Percentiles rank a stretch among this genome's conserved stretches.
phyloP scores from a whole-genome alignment of 2,888 invertebrate species.

The Onthophagus sagittarius region DNA sequence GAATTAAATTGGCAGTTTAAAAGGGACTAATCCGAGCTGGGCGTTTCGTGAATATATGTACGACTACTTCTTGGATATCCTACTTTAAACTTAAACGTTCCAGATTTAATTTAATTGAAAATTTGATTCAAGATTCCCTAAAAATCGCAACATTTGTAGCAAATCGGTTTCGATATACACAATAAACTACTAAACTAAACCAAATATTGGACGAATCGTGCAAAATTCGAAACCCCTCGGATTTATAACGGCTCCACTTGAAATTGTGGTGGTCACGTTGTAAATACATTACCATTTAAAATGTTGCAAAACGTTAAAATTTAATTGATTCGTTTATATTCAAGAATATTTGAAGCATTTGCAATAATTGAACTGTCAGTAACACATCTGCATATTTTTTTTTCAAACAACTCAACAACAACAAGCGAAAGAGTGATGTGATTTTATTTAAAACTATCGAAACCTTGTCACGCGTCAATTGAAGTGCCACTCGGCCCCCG shows the following conservation, averaged over 20 bases:
- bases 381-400: not conserved
- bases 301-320: no score
- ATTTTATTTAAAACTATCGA: not conserved
- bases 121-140: not conserved
- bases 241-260: not conserved
- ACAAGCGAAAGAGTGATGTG: not conserved
- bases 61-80: not conserved
- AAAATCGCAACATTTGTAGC: not conserved
- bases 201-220: not conserved
- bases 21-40: not conserved
- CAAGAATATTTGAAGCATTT: no score
- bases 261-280: not conserved
- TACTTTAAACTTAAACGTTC: not conserved
- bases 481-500: not conserved
- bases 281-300: no score
- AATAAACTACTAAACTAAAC: not conserved
- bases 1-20: not conserved
- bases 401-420: no score
- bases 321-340: no score
- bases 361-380: not conserved
- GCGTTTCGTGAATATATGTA: not conserved
- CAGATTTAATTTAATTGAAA: not conserved
- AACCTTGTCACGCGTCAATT: not conserved
- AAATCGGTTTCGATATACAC: not conserved
- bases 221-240: not conserved